A percentile compares a stretch with the other conserved stretches of the same genome.
phyloP scores from a whole-genome alignment of 2,797 vertebrate species.

The Sparus aurata region DNA sequence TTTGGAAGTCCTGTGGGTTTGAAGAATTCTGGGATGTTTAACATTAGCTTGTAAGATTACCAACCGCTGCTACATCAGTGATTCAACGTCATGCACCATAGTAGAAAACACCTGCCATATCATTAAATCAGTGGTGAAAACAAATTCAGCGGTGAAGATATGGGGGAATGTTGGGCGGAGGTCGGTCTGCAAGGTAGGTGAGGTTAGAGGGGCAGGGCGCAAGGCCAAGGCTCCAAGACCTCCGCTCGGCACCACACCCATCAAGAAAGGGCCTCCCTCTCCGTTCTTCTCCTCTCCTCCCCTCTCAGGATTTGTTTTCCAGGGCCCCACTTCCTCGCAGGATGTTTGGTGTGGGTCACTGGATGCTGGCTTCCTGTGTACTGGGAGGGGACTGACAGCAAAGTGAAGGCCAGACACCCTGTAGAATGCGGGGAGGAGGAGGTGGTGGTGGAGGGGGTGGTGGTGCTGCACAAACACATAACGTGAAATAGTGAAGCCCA shows the following conservation, averaged over 20 bases:
- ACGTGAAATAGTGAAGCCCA: constrained; percentile 69
- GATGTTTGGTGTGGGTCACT: constrained; percentile 89
- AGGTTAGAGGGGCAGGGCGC: constrained; percentile 36
- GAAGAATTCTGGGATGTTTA: background rate
- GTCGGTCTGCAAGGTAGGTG: constrained; percentile 55
- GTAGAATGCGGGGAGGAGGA: constrained; percentile 75
- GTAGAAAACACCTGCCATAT: constrained; percentile 51
- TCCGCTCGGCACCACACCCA: constrained; percentile 73
- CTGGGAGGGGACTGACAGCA: constrained; percentile 86
- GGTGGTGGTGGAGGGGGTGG: constrained; percentile 43
- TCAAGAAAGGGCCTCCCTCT: constrained; percentile 64
- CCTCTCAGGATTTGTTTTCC: constrained; percentile 82
- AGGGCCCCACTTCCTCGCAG: constrained; percentile 87
- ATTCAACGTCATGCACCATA: background rate
- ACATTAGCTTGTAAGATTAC: background rate
- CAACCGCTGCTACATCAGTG: background rate
- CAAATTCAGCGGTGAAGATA: constrained; percentile 40
- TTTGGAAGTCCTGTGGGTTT: background rate
- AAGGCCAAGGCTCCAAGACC: constrained; percentile 77
- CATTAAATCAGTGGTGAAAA: constrained; percentile 17
- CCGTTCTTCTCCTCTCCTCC: constrained; percentile 61
- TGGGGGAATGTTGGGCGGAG: constrained; percentile 70
- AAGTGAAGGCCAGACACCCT: constrained; percentile 85
- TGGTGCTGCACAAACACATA: constrained; percentile 74
- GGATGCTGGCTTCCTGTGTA: constrained; percentile 89